These are phyloP conservation scores for Halesus radiatus DNA, from an alignment of 1,140 invertebrate species.

Conservation along the genomic window DNA sequence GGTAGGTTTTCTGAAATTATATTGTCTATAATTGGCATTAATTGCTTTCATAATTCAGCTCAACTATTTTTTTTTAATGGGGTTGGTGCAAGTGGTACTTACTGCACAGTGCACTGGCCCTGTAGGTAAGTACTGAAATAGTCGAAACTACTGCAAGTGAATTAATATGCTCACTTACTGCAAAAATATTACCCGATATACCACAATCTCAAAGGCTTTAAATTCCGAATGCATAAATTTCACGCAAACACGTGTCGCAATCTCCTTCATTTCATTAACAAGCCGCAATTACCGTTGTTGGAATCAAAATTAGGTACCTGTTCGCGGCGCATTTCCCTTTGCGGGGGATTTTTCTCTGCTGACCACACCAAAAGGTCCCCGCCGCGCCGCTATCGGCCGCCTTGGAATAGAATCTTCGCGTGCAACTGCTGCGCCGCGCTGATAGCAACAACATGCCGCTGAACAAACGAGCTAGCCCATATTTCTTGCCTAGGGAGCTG, in stretches of 20 bases:
- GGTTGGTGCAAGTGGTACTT: no score
- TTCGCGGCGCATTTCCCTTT: conserved; percentile 13
- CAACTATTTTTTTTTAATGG: no score
- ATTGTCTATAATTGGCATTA: no score
- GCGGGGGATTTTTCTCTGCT: conserved; percentile 31
- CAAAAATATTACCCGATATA: no score
- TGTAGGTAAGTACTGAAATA: no score
- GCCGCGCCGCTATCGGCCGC: conserved; percentile 53
- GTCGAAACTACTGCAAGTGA: no score
- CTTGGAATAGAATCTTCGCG: conserved; percentile 54
- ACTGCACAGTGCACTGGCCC: no score
- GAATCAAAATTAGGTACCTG: conserved; percentile 11
- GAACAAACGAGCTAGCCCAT: conserved; percentile 17
- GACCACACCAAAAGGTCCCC: conserved; percentile 51
- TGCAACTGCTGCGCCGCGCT: conserved; percentile 39
- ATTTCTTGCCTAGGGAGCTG: conserved; percentile 7
- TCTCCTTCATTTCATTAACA: conserved; percentile 6
- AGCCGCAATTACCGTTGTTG: conserved; percentile 24
- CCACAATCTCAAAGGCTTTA: no score
- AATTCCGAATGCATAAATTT: no score
- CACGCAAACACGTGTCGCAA: not conserved
- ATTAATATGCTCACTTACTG: no score
- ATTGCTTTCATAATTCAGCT: no score
- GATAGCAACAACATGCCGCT: conserved; percentile 42
- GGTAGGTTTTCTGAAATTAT: no score